phyloP scores from a whole-genome alignment of 2,113 vertebrate species.

The Elachura formosa region DNA sequence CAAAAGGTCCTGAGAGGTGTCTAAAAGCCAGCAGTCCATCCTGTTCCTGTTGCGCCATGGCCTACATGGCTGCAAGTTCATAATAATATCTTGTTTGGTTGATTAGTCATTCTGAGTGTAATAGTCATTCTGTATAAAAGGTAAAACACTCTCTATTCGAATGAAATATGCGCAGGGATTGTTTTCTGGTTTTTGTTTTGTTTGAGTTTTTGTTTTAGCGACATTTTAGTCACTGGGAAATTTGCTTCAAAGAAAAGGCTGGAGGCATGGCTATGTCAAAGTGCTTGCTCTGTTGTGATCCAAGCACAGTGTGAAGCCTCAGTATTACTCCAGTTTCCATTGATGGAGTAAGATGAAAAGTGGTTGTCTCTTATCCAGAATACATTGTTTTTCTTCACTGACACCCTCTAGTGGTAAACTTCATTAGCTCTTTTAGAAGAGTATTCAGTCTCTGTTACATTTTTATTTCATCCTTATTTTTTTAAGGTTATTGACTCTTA shows the following conservation, averaged over 20 bases:
- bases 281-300: not conserved
- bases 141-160: not conserved
- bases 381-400: not conserved
- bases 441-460: not conserved
- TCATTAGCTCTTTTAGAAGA: not conserved
- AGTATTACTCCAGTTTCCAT: not conserved
- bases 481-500: not conserved
- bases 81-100: not conserved
- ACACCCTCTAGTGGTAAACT: not conserved
- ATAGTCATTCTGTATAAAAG: no score
- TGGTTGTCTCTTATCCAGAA: not conserved
- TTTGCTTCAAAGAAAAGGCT: not conserved
- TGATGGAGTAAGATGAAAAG: not conserved
- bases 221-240: not conserved
- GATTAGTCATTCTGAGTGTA: not conserved
- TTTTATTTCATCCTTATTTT: not conserved
- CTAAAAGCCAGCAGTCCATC: not conserved
- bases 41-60: fast-evolving
- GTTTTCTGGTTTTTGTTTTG: not conserved
- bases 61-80: not conserved
- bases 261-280: not conserved
- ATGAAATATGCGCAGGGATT: fast-evolving
- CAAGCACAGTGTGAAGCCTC: not conserved
- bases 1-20: not conserved
- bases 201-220: not conserved